These are phyloP conservation scores for Oryzaephilus surinamensis DNA, from an alignment of 1,140 invertebrate species.

Conservation along the genomic window DNA sequence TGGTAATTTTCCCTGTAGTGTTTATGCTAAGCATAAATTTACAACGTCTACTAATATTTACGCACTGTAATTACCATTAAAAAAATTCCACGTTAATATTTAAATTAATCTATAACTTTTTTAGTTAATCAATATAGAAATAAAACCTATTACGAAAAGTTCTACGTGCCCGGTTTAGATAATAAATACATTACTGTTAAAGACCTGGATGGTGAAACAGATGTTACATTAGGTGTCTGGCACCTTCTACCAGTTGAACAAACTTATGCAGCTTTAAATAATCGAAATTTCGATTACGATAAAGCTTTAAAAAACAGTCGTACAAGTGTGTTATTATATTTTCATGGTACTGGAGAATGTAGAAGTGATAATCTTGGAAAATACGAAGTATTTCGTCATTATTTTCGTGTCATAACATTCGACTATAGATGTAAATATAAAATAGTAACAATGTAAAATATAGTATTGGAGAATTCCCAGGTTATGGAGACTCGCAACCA, in stretches of 20 bases:
- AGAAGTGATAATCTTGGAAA: constrained; percentile 20
- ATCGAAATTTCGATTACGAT: constrained; percentile 19
- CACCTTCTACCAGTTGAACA: constrained; percentile 25
- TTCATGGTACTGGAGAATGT: constrained; percentile 30
- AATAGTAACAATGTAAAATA: not conserved
- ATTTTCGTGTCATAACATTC: constrained; percentile 69
- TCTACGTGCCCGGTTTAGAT: constrained; percentile 14
- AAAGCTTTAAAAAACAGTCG: constrained; percentile 18
- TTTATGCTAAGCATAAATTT: no score
- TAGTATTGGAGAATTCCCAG: constrained; percentile 16
- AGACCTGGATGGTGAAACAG: constrained; percentile 12
- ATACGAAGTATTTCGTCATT: constrained; percentile 23
- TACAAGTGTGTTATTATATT: constrained; percentile 25
- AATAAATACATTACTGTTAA: constrained; percentile 24
- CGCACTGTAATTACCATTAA: no score
- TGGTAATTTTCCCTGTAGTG: no score
- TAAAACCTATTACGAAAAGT: constrained; percentile 18
- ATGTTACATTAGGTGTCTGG: constrained; percentile 23
- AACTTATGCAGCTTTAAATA: constrained; percentile 10
- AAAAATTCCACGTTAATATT: no score
- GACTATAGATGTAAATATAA: constrained; percentile 69
- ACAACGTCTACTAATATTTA: no score
- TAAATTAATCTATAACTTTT: constrained; percentile 6
- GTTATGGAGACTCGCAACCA: constrained; percentile 29
- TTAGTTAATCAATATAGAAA: constrained; percentile 20